Evolutionary conservation across 2,113 vertebrate genomes (phyloP).

Genomic region (Charadrius vociferus): DNA sequence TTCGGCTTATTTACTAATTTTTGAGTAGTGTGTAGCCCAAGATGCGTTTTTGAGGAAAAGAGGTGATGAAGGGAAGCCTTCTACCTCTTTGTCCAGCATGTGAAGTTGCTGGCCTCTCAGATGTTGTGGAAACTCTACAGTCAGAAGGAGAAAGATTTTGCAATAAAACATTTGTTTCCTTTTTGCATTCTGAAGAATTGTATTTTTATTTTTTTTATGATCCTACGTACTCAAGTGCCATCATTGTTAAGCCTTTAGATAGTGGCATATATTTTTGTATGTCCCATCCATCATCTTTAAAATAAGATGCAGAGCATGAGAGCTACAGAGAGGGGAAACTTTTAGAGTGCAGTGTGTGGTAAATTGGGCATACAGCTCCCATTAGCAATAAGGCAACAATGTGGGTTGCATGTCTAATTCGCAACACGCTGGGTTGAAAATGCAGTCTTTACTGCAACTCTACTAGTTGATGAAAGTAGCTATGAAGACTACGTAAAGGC

Average conservation of each 20-base stretch:
- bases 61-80: background rate
- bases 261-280: background rate
- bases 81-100: background rate
- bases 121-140: background rate
- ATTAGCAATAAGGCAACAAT: background rate
- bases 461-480: background rate
- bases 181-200: background rate
- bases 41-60: background rate
- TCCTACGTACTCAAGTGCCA: background rate
- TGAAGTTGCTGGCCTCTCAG: background rate
- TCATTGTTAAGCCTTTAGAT: background rate
- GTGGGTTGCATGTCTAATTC: background rate
- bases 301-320: background rate
- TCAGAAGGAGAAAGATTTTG: background rate
- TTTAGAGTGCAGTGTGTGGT: background rate
- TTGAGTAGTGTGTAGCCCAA: background rate
- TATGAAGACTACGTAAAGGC: background rate
- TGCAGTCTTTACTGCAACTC: background rate
- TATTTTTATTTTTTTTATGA: background rate
- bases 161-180: background rate
- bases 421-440: background rate
- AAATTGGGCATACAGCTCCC: background rate
- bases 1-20: background rate
- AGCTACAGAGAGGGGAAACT: background rate
- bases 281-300: background rate